Evolutionary conservation across 2,888 invertebrate genomes (phyloP), one percentile per base, ranked within the genome.

Genomic region (Phlogophora meticulosa): DNA sequence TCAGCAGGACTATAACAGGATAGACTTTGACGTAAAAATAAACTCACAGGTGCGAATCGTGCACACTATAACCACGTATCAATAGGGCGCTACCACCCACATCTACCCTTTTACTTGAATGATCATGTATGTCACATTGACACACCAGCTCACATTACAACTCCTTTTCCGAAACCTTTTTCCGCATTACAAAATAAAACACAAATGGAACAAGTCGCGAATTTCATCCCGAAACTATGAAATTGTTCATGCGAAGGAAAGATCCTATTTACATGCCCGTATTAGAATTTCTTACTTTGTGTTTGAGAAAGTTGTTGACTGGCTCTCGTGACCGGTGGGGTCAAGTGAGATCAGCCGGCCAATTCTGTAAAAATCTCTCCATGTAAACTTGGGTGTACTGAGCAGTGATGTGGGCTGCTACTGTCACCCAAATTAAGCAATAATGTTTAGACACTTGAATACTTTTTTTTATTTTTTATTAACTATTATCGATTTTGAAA

Each of bases 171-270:
- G 7, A 59, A 71, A 40, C 75, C 51, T 73, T 62, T 70, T 60
- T 76, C 43, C 46, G 49, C 42, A 66, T 76, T 59, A 66, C 45
- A 17, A 62, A 65, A 34, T 72, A 38, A 64, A 61, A 77, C 45
- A 63, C 51, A 53, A 46, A 52, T 11, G 22, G 22, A 42, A 1
- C 20, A 57, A 61, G 46, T 72, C 43, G 28, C 11, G 55, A 55
- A 65, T 46, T 34, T 58, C 45, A 20, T 63, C 10, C 32, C 4
- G 28, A 66, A 62, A 78, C 75, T 76, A 72, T 62, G 61, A 48
- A 77, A 55, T 43, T 49, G 58, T 65, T 65, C 65, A 61, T 62
- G 58, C 49, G 40, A 15, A 32, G 7, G 11, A 42, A 59, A 13
- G 36, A 51, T 55, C 20, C 11, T 78, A 58, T 78, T 58, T 49